Percentiles rank a stretch among this genome's conserved stretches.
Conservation (phyloP, 2,113 vertebrate genomes). For the Pao palembangensis region DNA sequence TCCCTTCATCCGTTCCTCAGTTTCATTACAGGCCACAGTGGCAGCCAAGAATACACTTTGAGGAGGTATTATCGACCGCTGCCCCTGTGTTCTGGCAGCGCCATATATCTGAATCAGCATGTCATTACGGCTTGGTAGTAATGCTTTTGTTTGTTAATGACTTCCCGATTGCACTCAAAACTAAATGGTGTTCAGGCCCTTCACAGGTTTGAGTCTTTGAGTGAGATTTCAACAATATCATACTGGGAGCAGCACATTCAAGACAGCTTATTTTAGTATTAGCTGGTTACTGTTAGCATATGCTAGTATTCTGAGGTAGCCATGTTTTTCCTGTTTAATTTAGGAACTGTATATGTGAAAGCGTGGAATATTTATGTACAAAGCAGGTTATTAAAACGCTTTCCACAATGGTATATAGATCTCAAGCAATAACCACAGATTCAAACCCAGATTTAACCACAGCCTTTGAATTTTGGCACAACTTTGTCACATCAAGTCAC, state of each 20-base stretch:
- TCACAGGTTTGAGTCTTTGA: constrained; percentile 31
- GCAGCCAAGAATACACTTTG: constrained; percentile 48
- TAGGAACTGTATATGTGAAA: too few species aligned
- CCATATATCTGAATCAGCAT: constrained; percentile 38
- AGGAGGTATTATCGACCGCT: constrained; percentile 39
- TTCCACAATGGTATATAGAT: too few species aligned
- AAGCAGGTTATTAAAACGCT: too few species aligned
- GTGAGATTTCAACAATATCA: constrained; percentile 11
- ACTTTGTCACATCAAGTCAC: too few species aligned
- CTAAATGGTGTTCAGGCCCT: constrained; percentile 31
- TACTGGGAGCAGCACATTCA: not conserved
- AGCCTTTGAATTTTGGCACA: too few species aligned
- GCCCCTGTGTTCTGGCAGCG: constrained; percentile 26
- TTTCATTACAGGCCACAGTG: constrained; percentile 41
- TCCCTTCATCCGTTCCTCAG: constrained; percentile 34
- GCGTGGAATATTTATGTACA: too few species aligned
- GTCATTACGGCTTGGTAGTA: constrained; percentile 28
- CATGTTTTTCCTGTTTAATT: too few species aligned
- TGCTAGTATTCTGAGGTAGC: too few species aligned
- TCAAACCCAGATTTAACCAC: too few species aligned
- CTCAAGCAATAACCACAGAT: too few species aligned
- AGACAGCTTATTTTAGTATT: too few species aligned
- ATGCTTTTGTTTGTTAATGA: constrained; percentile 50
- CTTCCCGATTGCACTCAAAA: constrained; percentile 46
- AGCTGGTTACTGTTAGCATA: too few species aligned